phyloP scores from a whole-genome alignment of 2,113 vertebrate species.

The Hippopotamus amphibius region DNA sequence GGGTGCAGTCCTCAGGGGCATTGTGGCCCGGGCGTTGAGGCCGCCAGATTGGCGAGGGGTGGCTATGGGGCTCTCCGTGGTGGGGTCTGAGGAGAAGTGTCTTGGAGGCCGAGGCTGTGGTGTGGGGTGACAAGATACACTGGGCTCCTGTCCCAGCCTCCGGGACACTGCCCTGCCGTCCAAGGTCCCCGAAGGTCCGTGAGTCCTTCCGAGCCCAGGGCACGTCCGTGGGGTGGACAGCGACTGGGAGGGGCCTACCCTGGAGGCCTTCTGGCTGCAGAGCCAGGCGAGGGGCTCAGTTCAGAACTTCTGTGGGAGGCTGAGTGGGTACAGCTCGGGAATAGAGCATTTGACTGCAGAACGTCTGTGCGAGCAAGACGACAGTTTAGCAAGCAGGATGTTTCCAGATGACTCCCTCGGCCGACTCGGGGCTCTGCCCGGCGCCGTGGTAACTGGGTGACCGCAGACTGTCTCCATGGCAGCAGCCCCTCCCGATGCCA shows the following conservation, averaged over 20 bases:
- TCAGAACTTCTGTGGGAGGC: not conserved
- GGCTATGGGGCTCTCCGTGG: not conserved
- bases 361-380: not conserved
- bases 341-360: not conserved
- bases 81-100: not conserved
- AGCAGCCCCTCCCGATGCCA: not conserved
- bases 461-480: not conserved
- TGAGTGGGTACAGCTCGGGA: not conserved
- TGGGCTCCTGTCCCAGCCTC: not conserved
- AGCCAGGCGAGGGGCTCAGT: not conserved
- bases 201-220: not conserved
- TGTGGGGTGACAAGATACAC: not conserved
- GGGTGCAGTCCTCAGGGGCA: not conserved
- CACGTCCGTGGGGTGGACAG: not conserved
- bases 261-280: not conserved
- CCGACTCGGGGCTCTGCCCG: not conserved
- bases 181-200: not conserved
- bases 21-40: not conserved
- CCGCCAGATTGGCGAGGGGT: not conserved
- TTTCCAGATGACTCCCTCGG: not conserved
- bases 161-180: not conserved
- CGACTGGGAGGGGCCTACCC: not conserved
- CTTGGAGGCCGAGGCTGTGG: not conserved
- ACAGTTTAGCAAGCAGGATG: not conserved
- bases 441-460: not conserved